These are phyloP conservation scores for Caranx ignobilis DNA, from an alignment of 2,113 vertebrate species.

Conservation along the genomic window DNA sequence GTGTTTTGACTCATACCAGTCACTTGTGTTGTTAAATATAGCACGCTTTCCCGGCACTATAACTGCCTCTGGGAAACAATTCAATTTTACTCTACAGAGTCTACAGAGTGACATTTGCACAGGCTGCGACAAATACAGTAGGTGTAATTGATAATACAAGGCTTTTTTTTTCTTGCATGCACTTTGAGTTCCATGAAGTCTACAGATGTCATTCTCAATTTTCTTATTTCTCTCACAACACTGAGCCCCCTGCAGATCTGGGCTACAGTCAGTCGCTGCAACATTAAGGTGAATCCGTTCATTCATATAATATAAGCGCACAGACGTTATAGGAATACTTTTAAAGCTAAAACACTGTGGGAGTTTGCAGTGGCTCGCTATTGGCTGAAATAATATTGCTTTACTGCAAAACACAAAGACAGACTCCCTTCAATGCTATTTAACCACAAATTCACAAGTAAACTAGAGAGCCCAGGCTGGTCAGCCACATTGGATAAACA, in stretches of 20 bases:
- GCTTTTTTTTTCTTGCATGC: neutral
- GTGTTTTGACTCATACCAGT: conserved; percentile 53
- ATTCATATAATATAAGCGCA: neutral
- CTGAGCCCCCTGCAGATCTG: neutral
- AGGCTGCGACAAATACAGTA: conserved; percentile 1
- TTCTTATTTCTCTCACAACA: conserved; percentile 6
- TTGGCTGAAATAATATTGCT: conserved; percentile 14
- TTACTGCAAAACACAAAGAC: conserved; percentile 82
- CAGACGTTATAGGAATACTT: neutral
- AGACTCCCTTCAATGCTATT: conserved; percentile 83
- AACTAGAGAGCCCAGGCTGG: conserved; percentile 88
- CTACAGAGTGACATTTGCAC: conserved; percentile 24
- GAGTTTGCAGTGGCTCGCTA: conserved; percentile 12
- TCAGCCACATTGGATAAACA: conserved; percentile 90
- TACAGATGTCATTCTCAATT: conserved; percentile 19
- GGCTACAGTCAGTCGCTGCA: neutral
- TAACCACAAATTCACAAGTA: conserved; percentile 94
- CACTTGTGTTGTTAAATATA: conserved; percentile 59
- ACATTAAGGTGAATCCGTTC: neutral
- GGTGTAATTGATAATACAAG: conserved; percentile 2
- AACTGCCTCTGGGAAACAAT: conserved; percentile 34
- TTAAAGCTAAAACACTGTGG: neutral
- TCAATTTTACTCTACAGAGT: conserved; percentile 14
- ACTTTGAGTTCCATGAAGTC: neutral
- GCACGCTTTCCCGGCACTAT: conserved; percentile 41